Evolutionary conservation across 2,797 vertebrate genomes (phyloP).

Genomic region (Crenichthys baileyi): DNA sequence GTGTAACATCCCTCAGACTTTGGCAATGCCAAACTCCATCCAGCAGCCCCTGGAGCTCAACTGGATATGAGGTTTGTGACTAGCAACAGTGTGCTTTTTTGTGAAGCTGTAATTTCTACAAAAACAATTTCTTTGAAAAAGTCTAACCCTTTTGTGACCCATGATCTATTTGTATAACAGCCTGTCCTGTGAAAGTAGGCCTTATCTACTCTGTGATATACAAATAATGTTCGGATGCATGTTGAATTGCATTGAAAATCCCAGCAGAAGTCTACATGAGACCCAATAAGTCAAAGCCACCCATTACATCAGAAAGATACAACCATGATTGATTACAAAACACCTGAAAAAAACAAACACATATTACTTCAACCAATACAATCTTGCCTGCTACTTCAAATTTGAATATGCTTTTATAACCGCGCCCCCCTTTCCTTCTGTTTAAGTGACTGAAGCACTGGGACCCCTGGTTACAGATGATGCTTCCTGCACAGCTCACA

Average conservation of each 20-base stretch:
- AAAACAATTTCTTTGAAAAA: not conserved
- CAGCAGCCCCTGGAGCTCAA: too few species aligned
- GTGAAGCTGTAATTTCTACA: not conserved
- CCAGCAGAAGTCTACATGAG: not conserved
- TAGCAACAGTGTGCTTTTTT: not conserved
- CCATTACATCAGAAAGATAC: not conserved
- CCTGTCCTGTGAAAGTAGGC: not conserved
- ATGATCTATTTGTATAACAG: not conserved
- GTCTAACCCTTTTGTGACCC: not conserved
- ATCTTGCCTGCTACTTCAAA: not conserved
- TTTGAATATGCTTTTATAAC: not conserved
- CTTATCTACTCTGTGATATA: not conserved
- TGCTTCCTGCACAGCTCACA: conserved; percentile 45
- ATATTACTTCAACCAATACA: not conserved
- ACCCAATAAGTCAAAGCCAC: not conserved
- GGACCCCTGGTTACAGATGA: conserved; percentile 71
- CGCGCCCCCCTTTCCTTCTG: not conserved
- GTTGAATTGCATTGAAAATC: not conserved
- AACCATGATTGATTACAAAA: not conserved
- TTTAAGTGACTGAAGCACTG: conserved; percentile 15
- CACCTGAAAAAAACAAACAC: not conserved
- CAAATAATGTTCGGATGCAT: not conserved
- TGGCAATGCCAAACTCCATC: too few species aligned
- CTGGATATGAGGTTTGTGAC: too few species aligned
- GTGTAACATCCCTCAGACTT: too few species aligned